Evolutionary conservation across 2,888 invertebrate species (phyloP).

Genomic region (Clanis bilineata): DNA sequence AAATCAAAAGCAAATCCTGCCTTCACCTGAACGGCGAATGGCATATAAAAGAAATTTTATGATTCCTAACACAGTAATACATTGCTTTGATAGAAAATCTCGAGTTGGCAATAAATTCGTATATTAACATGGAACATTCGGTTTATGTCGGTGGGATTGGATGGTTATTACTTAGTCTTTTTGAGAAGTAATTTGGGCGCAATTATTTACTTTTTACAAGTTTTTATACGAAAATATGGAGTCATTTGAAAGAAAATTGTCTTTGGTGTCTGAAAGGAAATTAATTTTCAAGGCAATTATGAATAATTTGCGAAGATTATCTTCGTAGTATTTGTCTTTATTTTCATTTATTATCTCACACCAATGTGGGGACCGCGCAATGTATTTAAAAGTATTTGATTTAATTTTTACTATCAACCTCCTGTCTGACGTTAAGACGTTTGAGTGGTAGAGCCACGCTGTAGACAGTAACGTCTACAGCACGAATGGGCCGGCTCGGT

Average conservation of each 20-base stretch:
- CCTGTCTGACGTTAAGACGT: too few species aligned
- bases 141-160: background rate
- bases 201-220: background rate
- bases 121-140: background rate
- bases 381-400: too few species aligned
- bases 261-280: too few species aligned
- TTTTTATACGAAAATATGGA: background rate
- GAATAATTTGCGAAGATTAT: too few species aligned
- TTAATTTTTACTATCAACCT: too few species aligned
- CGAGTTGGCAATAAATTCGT: background rate
- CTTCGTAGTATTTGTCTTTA: too few species aligned
- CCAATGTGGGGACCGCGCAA: too few species aligned
- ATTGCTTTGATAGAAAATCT: slow-evolving; percentile 2
- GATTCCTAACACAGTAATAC: background rate
- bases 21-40: background rate
- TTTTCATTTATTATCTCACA: too few species aligned
- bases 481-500: too few species aligned
- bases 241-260: background rate
- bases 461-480: too few species aligned
- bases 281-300: too few species aligned
- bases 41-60: slow-evolving; percentile 2
- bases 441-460: too few species aligned
- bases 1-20: background rate
- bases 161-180: background rate
- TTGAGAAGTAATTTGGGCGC: background rate